These are phyloP conservation scores for Hydractinia echinata DNA, from an alignment of 30 jellyfish, hydroid and myxozoan species.

Conservation along the genomic window DNA sequence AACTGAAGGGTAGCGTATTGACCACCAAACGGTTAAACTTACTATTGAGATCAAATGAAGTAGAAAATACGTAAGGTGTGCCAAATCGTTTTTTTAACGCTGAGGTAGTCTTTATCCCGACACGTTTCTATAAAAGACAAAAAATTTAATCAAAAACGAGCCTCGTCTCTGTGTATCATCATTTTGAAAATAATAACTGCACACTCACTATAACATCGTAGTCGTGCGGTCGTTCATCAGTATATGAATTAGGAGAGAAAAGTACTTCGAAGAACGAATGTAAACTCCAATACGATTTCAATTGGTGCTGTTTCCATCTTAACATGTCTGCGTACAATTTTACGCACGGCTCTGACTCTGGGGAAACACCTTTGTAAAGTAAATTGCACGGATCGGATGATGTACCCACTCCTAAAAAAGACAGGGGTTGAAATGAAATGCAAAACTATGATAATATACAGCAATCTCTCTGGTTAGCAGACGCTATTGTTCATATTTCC, in stretches of 20 bases:
- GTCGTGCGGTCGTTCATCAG: slow-evolving; percentile 3
- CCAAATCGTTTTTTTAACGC: no score
- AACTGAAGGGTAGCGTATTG: no score
- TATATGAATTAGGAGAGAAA: slow-evolving; percentile 15
- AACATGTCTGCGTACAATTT: background rate
- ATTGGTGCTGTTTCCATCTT: background rate
- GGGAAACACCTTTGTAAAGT: slow-evolving; percentile 3
- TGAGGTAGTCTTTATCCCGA: no score
- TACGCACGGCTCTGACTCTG: slow-evolving; percentile 35
- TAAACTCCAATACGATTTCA: slow-evolving; percentile 35
- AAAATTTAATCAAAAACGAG: no score
- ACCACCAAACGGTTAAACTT: no score
- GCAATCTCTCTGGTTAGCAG: background rate
- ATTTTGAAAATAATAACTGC: no score
- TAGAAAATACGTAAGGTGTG: no score
- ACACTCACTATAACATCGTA: background rate
- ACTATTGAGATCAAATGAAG: no score
- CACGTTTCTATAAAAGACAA: no score
- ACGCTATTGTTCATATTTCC: background rate
- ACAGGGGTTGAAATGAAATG: no score
- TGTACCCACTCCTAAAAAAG: background rate
- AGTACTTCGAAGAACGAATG: slow-evolving; percentile 32
- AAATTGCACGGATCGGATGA: slow-evolving; percentile 15
- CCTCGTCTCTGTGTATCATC: no score
- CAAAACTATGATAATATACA: background rate